Percentiles rank a stretch among this genome's conserved stretches.
Conservation (phyloP, 2,113 vertebrate species). For the Pedetes capensis region DNA sequence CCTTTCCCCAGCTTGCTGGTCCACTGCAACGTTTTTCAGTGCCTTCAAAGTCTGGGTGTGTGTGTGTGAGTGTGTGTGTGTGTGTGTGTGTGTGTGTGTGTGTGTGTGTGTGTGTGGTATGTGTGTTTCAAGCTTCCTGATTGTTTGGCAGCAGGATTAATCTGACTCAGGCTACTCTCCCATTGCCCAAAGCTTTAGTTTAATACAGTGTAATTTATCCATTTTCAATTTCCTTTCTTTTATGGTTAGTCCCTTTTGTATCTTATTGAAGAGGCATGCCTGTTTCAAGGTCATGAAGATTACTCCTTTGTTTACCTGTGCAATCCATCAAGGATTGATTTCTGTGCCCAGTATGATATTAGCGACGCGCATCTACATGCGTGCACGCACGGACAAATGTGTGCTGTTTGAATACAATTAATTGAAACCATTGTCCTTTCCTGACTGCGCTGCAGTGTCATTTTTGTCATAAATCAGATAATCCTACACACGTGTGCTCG, state of each 20-base stretch:
- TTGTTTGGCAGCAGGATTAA: background rate
- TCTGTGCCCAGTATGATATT: background rate
- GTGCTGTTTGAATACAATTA: background rate
- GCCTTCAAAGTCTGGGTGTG: background rate
- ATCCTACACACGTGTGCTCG: background rate
- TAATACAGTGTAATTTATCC: background rate
- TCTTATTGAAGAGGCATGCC: background rate
- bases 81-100: background rate
- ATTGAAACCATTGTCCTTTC: background rate
- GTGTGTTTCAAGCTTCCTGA: background rate
- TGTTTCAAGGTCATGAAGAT: background rate
- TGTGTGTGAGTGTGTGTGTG: too few species aligned
- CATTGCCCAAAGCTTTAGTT: background rate
- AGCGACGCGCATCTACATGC: background rate
- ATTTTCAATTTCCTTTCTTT: conserved; percentile 10
- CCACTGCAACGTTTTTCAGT: background rate
- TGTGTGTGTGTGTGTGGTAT: background rate
- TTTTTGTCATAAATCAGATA: background rate
- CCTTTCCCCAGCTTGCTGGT: too few species aligned
- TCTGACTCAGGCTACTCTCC: background rate
- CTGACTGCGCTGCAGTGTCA: background rate
- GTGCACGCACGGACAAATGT: too few species aligned
- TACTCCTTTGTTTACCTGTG: background rate
- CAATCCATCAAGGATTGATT: background rate
- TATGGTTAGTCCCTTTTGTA: background rate